Evolutionary conservation across 2,797 vertebrate genomes (phyloP), one percentile per base, ranked within the genome.

Genomic region (Acestrorhynchus altus): DNA sequence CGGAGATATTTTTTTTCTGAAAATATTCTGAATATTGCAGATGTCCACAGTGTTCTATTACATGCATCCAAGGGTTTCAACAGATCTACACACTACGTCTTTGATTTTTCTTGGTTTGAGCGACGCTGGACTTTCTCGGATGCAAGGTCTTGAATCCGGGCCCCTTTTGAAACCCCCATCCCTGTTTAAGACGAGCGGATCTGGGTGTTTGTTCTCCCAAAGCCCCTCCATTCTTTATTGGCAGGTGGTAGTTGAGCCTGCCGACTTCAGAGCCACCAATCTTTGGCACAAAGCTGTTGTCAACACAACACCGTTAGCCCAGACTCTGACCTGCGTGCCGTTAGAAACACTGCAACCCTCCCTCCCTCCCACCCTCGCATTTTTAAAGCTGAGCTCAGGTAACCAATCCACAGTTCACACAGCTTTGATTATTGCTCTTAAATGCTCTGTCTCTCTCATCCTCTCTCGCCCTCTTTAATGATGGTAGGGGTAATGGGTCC

Each of bases 191-290:
- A 69, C 46, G 64, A 60, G 56, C 24, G 71, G 78, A 86, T 83
- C 70, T 79, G 71, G 72, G 65, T 79, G 77, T 86, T 88, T 86
- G 81, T 85, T 86, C 69, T 78, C 39, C 61, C 66, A 64, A 80
- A 84, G 65, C 77, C 66, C 69, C 39, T 44, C 56, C 79, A 83
- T 87, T 86, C 73, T 76, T 80, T 77, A 71, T 74, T 82, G 82
- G 83, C 83, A 87, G 85, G 82, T 84, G 81, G 64, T 81, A 79
- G 76, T 83, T 82, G 79, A 84, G 78, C 78, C 76, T 80, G 72
- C 66, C 20, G 59, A 74, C 81, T 82, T 79, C 65, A 83, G 83
- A 77, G 75, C 81, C 77, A 70, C 77, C 78, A 77, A 71, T 79
- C 68, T 74, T 75, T 83, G 72, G 69, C 73, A 78, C 73, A 83